A percentile compares a stretch with the other conserved stretches of the same genome.
Conservation (phyloP, 2,113 vertebrate species). For the Eretmochelys imbricata region DNA sequence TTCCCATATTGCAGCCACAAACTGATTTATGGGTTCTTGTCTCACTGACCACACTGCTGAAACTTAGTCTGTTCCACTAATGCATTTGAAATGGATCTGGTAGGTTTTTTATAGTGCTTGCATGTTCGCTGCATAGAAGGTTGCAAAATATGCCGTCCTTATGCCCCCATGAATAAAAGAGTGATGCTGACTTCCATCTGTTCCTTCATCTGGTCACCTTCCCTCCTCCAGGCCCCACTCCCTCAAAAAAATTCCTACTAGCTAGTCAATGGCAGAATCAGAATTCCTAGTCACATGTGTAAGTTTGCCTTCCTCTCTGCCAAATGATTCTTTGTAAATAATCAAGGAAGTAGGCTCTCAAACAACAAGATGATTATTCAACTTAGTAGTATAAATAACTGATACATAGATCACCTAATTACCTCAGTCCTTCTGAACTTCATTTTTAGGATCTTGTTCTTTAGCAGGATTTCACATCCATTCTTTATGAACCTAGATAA, state of each 20-base stretch:
- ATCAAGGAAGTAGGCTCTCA: background rate
- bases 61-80: background rate
- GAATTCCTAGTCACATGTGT: background rate
- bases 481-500: background rate
- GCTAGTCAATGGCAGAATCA: background rate
- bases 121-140: fast-evolving
- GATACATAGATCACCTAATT: background rate
- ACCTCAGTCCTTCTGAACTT: background rate
- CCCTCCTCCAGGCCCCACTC: no score
- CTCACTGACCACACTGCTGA: background rate
- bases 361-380: background rate
- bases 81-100: background rate
- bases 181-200: fast-evolving
- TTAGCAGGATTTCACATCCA: background rate
- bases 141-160: background rate
- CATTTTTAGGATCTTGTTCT: background rate
- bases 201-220: background rate
- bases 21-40: constrained; percentile 44
- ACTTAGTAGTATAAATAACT: background rate
- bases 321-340: background rate
- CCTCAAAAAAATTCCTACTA: background rate
- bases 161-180: background rate
- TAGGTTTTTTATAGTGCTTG: background rate
- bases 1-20: background rate
- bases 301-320: background rate